Base-by-base conservation (phyloP, 2,113 vertebrate species). In the Rhinolophus sinicus region DNA sequence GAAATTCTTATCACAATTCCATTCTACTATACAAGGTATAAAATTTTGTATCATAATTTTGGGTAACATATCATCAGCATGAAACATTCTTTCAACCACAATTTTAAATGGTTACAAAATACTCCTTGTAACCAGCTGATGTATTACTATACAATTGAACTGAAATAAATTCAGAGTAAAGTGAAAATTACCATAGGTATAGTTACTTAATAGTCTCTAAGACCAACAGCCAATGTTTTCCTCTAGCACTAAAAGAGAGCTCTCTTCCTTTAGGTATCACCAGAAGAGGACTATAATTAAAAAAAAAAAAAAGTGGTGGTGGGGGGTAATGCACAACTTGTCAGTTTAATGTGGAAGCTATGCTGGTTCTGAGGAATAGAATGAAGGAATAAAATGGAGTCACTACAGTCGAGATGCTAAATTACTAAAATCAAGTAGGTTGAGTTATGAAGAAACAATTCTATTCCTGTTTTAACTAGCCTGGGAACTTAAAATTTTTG, bases 41-140 rank as follows among this genome's bases (percentile, higher is more conserved):
- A 88, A 64, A 73, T 88, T 72, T 58, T 73, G 21, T 64, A 52
- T 40, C 33, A 21, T 88, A 93, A 70, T 87, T 80, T 93, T 70
- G 35, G 65, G 22, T 65, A 85, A 58, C 12, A 11, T 69, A 80
- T 62, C 35, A 88, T 72, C 70, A 80, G 30, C 30, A 64, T 73
- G 35, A 75, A 89, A 56, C 38, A 82, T 21, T 88, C 18, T 58
- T 12, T 86, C 50, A 86, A 80, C 33, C 65, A 86, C 21, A 85
- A 64, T 56, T 80, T 4, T 73, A 28, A 64, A 70, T 40, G 7
- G 54, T 81, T 94, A 81, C 33, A 81, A 80, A 88, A 72, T 40
- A 88, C 44, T 92, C 24, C 50, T 44, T 44, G 40, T 44, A 50
- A 1, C 60, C 38, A 82, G 35, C 26, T 65, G 21, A 72, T 44